Base-by-base conservation (phyloP, 2,888 invertebrate species). In the Amblyteles armatorius region DNA sequence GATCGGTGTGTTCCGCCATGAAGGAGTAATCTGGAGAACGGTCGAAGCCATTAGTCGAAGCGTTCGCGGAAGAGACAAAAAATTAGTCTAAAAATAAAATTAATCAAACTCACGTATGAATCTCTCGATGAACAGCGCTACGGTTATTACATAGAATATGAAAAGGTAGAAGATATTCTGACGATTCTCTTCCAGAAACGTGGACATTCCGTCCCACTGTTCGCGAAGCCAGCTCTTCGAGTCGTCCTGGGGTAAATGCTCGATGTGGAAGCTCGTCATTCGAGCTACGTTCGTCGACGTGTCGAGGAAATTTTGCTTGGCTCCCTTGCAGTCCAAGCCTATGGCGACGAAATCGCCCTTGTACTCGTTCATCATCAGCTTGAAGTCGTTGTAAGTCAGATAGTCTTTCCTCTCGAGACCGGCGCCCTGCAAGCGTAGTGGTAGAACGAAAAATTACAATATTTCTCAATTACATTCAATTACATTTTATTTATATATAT, bases 121-220 rank as follows among this genome's bases (percentile, higher is more conserved):
- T 92, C 99, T 95, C 93, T 99, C 99, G 9, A 99, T 97, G 92
- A 99, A 99, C n/a, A 99, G 94, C 0, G 97, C 98, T 87, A 98
- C 97, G 2, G 98, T 99, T 67, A 98, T 96, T n/a, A 99, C 98
- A 92, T 98, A 99, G 94, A 99, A 99, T 7, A 99, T 95, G 93
- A 99, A 98, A 48, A 99, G 94, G 93, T 99, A 99, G 94, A 99
- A 98, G 86, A 99, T 98, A 92, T 99, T 99, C 91, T 99, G 99
- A 16, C 99, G 95, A 93, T 99, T 98, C 93, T 99, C 99, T 94
- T 99, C 99, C 83, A 99, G 94, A 93, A 98, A 99, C 0, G 99
- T 99, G 3, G 97, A 97, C 36, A 98, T 94, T 72, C 96, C 96
- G 92, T 98, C 97, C 97, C 97, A 98, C 93, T 98, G 97, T 83